Evolutionary conservation across 1,140 invertebrate species (phyloP).

Genomic region (Thrips palmi): DNA sequence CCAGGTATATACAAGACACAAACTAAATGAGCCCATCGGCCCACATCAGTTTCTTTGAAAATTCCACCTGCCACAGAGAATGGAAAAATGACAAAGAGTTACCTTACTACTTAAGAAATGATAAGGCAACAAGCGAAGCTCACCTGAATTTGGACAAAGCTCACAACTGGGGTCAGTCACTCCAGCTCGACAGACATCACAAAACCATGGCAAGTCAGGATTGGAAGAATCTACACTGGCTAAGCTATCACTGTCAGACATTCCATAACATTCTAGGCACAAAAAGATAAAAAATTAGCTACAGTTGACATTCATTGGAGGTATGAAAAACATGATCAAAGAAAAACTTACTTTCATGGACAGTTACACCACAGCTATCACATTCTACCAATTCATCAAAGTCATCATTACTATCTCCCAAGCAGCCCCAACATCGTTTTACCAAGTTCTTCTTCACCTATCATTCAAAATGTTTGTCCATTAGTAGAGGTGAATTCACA

Average conservation of each 20-base stretch:
- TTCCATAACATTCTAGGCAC: conserved; percentile 72
- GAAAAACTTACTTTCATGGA: conserved; percentile 62
- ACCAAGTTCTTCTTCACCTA: conserved; percentile 37
- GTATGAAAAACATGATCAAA: neutral
- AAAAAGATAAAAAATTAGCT: conserved; percentile 10
- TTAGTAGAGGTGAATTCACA: neutral
- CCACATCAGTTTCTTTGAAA: conserved; percentile 90
- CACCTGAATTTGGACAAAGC: conserved; percentile 63
- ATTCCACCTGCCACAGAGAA: conserved; percentile 51
- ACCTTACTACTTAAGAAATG: conserved; percentile 6
- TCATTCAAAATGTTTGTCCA: conserved; percentile 18
- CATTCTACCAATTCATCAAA: conserved; percentile 94
- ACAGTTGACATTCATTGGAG: conserved; percentile 9
- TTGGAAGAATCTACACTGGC: conserved; percentile 78
- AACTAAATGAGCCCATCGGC: conserved; percentile 93
- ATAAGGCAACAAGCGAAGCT: conserved; percentile 10
- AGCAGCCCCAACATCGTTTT: conserved; percentile 82
- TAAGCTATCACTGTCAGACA: conserved; percentile 78
- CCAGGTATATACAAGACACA: conserved; percentile 92
- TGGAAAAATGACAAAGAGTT: neutral
- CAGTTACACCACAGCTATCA: conserved; percentile 86
- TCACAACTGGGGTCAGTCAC: conserved; percentile 71
- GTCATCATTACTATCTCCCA: conserved; percentile 82
- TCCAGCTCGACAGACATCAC: conserved; percentile 90
- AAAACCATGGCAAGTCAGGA: conserved; percentile 95